Evolutionary conservation across 2,888 invertebrate species (phyloP), one percentile per base, ranked within the genome.

Genomic region (Gryllus longicercus): DNA sequence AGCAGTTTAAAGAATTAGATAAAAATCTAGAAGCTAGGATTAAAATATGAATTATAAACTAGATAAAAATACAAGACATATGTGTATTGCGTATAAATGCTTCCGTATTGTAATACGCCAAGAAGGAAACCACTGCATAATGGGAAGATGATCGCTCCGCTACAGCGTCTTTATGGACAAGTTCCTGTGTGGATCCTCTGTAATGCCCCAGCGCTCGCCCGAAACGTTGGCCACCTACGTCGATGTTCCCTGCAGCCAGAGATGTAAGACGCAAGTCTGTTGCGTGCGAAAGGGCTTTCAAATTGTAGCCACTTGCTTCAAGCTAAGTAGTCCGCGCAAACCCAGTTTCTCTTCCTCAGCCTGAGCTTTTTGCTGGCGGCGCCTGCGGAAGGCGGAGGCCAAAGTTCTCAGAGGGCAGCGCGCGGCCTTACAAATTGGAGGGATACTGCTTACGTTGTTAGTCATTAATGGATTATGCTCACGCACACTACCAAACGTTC

Each of bases 241-340:
- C 63, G 63, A 14, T n/a, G 63, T 10, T 63, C 63, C 63, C 63
- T 63, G 63, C 63, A 63, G 14, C 63, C n/a, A 63, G 38, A 38
- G 38, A 38, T 38, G 25, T 0, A 38, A 38, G 25, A 8, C 38
- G 38, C 38, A 38, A 38, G 38, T 38, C 38, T n/a, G 63, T 63
- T 63, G 63, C 63, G 63, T 63, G 63, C 63, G 63, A 63, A 63
- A 63, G 63, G 14, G 63, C 63, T 63, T 63, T 63, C 63, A 18
- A 14, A n/a, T 14, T 63, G 63, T n/a, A n/a, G 63, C 63, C n/a
- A n/a, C 63, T n/a, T 63, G 63, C 63, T 14, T n/a, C 63, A n/a
- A 63, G 63, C 63, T 14, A 63, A 38, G 38, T 38, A 38, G 38
- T 38, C 38, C 38, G 38, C 38, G 38, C 38, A 38, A 38, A 38